Conservation (phyloP, 2,113 vertebrate species). For the Polypterus bichir region DNA sequence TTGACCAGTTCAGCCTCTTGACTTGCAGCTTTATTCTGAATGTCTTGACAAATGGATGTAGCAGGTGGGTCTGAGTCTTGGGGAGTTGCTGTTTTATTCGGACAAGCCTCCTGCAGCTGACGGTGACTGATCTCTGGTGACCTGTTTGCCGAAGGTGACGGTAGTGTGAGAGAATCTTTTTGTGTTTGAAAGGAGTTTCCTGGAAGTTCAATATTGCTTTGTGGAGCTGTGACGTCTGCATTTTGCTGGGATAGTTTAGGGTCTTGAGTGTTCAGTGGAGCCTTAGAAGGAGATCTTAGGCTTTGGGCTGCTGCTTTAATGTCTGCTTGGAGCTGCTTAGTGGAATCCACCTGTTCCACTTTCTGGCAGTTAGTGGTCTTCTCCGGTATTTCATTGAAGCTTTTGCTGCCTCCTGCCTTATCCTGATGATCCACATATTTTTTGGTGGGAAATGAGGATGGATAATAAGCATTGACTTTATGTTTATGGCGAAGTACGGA, state of each 20-base stretch:
- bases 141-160: no score
- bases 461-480: constrained; percentile 82
- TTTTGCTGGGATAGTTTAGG: constrained; percentile 38
- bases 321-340: constrained; percentile 63
- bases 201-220: no score
- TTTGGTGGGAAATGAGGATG: constrained; percentile 68
- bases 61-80: no score
- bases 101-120: no score
- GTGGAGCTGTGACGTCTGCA: no score
- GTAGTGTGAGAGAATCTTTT: no score
- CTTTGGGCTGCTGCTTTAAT: constrained; percentile 62
- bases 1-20: no score
- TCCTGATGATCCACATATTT: constrained; percentile 61
- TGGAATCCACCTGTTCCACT: constrained; percentile 44
- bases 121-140: no score
- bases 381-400: constrained; percentile 55
- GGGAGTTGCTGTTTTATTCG: no score
- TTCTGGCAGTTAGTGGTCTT: constrained; percentile 23
- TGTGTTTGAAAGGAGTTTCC: no score
- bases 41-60: no score
- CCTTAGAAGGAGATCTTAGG: constrained; percentile 59
- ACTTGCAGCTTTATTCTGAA: no score
- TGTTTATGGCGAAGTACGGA: constrained; percentile 77
- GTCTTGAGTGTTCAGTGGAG: constrained; percentile 32
- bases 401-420: constrained; percentile 38